Evolutionary conservation across 2,113 vertebrate genomes (phyloP), one percentile per base, ranked within the genome.

Genomic region (Varanus salvator): DNA sequence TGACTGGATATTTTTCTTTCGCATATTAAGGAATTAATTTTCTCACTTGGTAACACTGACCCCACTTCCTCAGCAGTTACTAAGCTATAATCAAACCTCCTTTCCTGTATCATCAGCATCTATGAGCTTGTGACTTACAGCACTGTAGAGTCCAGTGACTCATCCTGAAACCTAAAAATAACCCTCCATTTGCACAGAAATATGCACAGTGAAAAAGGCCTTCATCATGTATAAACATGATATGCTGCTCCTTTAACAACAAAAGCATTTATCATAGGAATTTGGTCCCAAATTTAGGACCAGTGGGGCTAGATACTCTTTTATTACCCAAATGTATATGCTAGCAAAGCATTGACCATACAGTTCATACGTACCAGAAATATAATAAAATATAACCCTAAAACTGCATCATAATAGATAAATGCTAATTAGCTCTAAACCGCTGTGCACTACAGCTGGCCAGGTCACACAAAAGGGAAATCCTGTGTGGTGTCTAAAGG

Each of bases 11-110:
- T n/a, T n/a, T n/a, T n/a, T n/a, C n/a, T n/a, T n/a, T 68, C 21
- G 29, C 29, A 48, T 8, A 72, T 75, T 76, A 19, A 4, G 81
- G 64, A 54, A 14, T 19, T 76, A 31, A 38, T 75, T 66, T 78
- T 38, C 87, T 78, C 6, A 1, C 48, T 91, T 75, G 86, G 31
- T 15, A 83, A 89, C 90, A 38, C 77, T 92, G 44, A 80, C 2
- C 0, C 0, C 19, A 66, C 50, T 8, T 74, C 50, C 87, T 78
- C 88, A 4, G 31, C 83, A 82, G 76, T 38, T 6, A 76, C 66
- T 23, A 31, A 80, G 74, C 64, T 80, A 27, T 68, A 80, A 38
- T 72, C 15, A 80, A 31, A 38, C 64, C 57, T 54, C 44, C 34
- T 80, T 90, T 81, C 81, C 82, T 48, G 31, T 82, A 87, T 25